A percentile compares a stretch with the other conserved stretches of the same genome.
Evolutionary conservation across 2,113 vertebrate species (phyloP).

Genomic region (Halichoerus grypus): DNA sequence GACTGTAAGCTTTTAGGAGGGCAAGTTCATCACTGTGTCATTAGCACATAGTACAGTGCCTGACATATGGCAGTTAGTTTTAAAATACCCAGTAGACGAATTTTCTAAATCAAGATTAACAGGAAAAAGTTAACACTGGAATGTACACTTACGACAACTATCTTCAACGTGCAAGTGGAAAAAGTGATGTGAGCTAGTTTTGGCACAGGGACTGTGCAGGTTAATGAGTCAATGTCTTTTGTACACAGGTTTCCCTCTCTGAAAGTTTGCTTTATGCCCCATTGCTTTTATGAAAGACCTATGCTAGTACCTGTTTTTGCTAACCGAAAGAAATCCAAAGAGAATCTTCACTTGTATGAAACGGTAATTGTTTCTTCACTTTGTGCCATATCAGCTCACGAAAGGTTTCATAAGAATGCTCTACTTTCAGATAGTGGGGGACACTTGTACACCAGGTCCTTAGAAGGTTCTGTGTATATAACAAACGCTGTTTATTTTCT

Average conservation of each 20-base stretch:
- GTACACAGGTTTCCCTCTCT: background rate
- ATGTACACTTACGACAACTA: background rate
- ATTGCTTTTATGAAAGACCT: background rate
- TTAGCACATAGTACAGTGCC: background rate
- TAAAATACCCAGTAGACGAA: background rate
- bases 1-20: background rate
- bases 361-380: background rate
- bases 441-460: background rate
- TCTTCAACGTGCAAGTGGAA: background rate
- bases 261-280: background rate
- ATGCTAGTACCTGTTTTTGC: background rate
- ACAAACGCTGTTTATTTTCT: background rate
- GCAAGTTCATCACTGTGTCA: background rate
- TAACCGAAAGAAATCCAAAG: background rate
- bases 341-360: background rate
- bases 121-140: background rate
- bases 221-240: background rate
- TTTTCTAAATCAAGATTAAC: background rate
- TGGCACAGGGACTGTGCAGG: background rate
- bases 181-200: background rate
- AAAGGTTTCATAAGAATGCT: background rate
- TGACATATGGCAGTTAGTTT: background rate
- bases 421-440: background rate
- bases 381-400: background rate
- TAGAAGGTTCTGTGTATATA: background rate